Evolutionary conservation across 1,140 invertebrate genomes (phyloP).

Genomic region (Leptonema lineaticorne): DNA sequence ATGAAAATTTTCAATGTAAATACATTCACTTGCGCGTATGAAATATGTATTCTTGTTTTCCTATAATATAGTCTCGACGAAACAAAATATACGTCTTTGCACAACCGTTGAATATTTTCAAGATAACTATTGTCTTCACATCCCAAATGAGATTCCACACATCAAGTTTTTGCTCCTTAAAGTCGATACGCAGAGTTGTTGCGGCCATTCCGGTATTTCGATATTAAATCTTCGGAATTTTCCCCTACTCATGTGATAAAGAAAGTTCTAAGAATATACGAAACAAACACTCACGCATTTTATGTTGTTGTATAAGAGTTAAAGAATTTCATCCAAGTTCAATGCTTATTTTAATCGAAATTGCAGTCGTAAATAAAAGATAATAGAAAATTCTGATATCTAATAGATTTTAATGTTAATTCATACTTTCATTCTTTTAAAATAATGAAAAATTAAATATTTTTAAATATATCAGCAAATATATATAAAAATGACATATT

Average conservation of each 20-base stretch:
- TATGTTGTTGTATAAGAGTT: too few relatives aligned
- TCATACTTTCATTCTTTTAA: too few relatives aligned
- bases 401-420: too few relatives aligned
- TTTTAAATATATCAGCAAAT: too few relatives aligned
- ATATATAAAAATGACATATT: too few relatives aligned
- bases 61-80: constrained; percentile 26
- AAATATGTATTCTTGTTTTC: too few relatives aligned
- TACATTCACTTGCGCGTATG: too few relatives aligned
- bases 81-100: constrained; percentile 27
- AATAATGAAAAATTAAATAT: too few relatives aligned
- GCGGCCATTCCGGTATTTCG: constrained; percentile 37
- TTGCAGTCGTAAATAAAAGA: too few relatives aligned
- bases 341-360: not conserved
- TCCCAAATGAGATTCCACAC: constrained; percentile 39
- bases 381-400: too few relatives aligned
- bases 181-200: constrained; percentile 40
- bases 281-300: not conserved
- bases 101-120: constrained; percentile 29
- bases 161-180: constrained; percentile 32
- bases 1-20: too few relatives aligned
- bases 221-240: constrained; percentile 41
- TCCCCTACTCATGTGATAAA: constrained; percentile 33
- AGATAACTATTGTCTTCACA: constrained; percentile 40
- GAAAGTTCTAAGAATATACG: constrained; percentile 36
- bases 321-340: too few relatives aligned